These are phyloP conservation scores for Paedocypris micromegethes DNA, from an alignment of 2,797 vertebrate species.

Conservation along the genomic window DNA sequence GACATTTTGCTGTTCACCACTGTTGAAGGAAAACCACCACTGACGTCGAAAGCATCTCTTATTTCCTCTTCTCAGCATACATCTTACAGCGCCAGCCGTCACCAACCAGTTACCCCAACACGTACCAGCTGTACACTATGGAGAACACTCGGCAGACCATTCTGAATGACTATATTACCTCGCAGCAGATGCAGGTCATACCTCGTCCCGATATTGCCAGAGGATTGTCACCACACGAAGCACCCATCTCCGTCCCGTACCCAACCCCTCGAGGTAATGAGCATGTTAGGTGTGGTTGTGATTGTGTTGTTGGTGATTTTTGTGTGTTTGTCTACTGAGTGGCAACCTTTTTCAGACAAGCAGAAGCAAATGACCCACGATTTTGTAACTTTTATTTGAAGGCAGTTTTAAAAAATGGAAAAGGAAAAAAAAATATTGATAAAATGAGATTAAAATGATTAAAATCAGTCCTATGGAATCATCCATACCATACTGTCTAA, in stretches of 20 bases:
- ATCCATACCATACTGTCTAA: too few species aligned
- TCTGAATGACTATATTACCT: conserved; percentile 98
- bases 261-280: conserved; percentile 79
- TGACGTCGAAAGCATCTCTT: conserved; percentile 50
- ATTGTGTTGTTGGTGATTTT: conserved; percentile 32
- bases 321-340: conserved; percentile 65
- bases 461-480: too few species aligned
- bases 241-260: conserved; percentile 81
- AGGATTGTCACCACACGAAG: conserved; percentile 88
- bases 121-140: conserved; percentile 97
- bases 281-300: conserved; percentile 42
- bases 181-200: conserved; percentile 98
- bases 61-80: conserved; percentile 62
- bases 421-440: too few species aligned
- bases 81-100: conserved; percentile 94
- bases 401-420: neutral
- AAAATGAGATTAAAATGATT: too few species aligned
- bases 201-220: conserved; percentile 83
- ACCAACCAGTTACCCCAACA: conserved; percentile 90
- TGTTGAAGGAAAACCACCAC: conserved; percentile 41
- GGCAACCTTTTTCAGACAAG: conserved; percentile 77
- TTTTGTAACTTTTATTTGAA: conserved; percentile 5
- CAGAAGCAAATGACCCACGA: conserved; percentile 75
- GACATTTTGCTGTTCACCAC: conserved; percentile 18
- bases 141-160: conserved; percentile 98